Percentiles rank a stretch among this genome's conserved stretches.
phyloP scores from a whole-genome alignment of 2,113 vertebrate species.

The Marcusenius ussheri region DNA sequence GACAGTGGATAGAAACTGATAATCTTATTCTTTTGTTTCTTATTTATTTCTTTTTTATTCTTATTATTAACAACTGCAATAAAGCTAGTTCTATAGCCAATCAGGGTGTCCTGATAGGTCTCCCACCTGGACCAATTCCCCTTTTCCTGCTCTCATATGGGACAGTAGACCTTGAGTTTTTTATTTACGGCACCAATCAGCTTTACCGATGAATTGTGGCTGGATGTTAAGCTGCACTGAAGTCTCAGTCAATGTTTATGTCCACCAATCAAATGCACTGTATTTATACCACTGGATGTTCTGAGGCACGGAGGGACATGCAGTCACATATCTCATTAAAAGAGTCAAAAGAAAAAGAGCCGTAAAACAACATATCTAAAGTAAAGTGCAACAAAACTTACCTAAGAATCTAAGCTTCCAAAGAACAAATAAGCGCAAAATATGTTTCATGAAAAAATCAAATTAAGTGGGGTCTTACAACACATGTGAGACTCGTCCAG shows the following conservation, averaged over 20 bases:
- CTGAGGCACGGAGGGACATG: slow-evolving; percentile 35
- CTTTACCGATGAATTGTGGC: slow-evolving; percentile 53
- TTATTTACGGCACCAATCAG: slow-evolving; percentile 39
- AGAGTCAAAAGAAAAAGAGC: neutral
- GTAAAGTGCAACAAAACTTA: neutral
- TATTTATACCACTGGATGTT: slow-evolving; percentile 61
- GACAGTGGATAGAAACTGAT: neutral
- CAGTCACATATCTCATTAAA: neutral
- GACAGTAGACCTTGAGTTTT: neutral
- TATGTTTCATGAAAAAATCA: neutral
- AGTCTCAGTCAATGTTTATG: slow-evolving; percentile 64
- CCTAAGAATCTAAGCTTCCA: neutral
- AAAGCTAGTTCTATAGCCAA: neutral
- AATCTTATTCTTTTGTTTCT: neutral
- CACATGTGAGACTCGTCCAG: neutral
- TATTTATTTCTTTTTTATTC: neutral
- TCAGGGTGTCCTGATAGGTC: neutral
- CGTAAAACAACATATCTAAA: neutral
- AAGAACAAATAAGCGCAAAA: neutral
- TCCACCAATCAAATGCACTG: slow-evolving; percentile 62
- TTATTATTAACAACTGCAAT: neutral
- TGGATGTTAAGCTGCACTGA: slow-evolving; percentile 51
- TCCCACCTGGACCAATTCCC: neutral
- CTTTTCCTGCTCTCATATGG: neutral
- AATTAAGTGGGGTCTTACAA: neutral